These are phyloP conservation scores for Ophion ellenae DNA, from an alignment of 2,888 invertebrate species.

Conservation along the genomic window DNA sequence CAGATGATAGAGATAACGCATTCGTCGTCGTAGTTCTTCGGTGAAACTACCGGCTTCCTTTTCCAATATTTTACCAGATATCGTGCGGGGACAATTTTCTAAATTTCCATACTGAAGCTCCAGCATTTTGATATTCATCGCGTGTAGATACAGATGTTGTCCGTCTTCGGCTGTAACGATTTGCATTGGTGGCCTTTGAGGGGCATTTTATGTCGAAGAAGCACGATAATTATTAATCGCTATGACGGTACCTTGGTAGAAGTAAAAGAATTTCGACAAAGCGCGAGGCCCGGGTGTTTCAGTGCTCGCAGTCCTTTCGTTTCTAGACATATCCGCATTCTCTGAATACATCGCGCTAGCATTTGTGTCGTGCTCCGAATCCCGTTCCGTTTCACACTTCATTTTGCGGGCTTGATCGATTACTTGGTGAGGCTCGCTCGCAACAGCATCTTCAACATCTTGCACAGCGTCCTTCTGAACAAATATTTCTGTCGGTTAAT, in stretches of 20 bases:
- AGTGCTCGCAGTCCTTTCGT: constrained; percentile 5
- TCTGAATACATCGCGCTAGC: constrained; percentile 41
- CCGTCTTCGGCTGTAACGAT: constrained; percentile 91
- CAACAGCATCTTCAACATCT: constrained; percentile 16
- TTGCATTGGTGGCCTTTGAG: constrained; percentile 59
- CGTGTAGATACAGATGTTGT: constrained; percentile 95
- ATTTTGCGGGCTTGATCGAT: constrained; percentile 31
- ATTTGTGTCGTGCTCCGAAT: constrained; percentile 29
- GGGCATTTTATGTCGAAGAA: not conserved
- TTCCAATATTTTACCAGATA: constrained; percentile 93
- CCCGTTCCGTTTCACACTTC: constrained; percentile 30
- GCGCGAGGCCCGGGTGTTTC: constrained; percentile 64
- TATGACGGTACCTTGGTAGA: constrained; percentile 90
- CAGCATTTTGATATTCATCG: constrained; percentile 95
- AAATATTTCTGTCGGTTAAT: constrained; percentile 23
- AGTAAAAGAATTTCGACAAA: constrained; percentile 88
- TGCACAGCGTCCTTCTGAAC: constrained; percentile 20
- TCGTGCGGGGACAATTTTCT: constrained; percentile 89
- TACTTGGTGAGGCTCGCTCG: constrained; percentile 10
- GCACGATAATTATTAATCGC: not conserved
- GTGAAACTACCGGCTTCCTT: constrained; percentile 94
- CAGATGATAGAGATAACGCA: constrained; percentile 93
- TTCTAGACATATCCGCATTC: constrained; percentile 7
- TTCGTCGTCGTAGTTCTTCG: constrained; percentile 90
- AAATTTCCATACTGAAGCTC: constrained; percentile 93